Conservation (phyloP, 2,888 invertebrate genomes). For the Ophonus ardosiacus region DNA sequence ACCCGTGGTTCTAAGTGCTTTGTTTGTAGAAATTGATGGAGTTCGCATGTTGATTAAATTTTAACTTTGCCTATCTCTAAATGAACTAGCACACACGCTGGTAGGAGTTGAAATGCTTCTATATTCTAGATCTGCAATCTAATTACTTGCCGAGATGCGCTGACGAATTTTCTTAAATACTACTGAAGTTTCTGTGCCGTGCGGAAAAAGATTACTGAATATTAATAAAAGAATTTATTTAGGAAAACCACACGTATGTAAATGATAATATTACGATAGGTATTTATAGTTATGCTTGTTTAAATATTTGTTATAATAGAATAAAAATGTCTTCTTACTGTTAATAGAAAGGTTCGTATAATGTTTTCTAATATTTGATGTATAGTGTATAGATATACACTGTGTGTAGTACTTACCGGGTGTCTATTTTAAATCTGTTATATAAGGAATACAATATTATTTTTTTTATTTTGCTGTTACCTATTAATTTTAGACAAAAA, state of each 20-base stretch:
- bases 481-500: no score
- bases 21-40: conserved; percentile 39
- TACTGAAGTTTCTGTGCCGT: conserved; percentile 53
- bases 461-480: no score
- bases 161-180: conserved; percentile 59
- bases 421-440: no score
- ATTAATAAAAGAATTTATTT: conserved; percentile 45
- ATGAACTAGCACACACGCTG: neutral
- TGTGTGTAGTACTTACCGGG: no score
- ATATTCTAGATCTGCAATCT: conserved; percentile 1
- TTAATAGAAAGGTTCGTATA: no score
- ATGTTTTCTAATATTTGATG: no score
- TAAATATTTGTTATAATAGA: neutral
- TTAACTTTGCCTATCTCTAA: neutral
- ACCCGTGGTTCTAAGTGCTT: conserved; percentile 47
- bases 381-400: no score
- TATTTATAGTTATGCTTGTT: conserved; percentile 14
- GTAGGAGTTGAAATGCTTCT: conserved; percentile 5
- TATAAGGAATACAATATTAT: no score
- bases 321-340: no score
- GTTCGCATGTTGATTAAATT: conserved; percentile 31
- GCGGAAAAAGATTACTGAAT: conserved; percentile 56
- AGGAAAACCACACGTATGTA: conserved; percentile 18
- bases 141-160: conserved; percentile 32
- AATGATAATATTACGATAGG: neutral